These are phyloP conservation scores for Edolisoma coerulescens DNA, from an alignment of 2,113 vertebrate genomes.

Conservation along the genomic window DNA sequence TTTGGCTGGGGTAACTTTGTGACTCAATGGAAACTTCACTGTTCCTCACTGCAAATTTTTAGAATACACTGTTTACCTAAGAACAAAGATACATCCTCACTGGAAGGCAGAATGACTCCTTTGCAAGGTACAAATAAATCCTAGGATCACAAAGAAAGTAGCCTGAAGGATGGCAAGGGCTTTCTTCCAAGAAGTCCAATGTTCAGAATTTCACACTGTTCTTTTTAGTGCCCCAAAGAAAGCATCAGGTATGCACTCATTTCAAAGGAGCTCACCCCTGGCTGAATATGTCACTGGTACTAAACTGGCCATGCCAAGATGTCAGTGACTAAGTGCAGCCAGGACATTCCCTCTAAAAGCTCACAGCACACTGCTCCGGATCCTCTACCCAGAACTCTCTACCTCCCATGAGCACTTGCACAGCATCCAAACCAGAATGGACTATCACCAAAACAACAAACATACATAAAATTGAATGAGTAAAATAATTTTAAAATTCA, in stretches of 20 bases:
- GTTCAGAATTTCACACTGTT: background rate
- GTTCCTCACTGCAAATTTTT: background rate
- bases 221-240: background rate
- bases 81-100: background rate
- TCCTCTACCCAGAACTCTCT: background rate
- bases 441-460: background rate
- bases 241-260: background rate
- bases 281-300: background rate
- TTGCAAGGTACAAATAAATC: background rate
- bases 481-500: background rate
- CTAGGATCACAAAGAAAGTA: background rate
- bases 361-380: background rate
- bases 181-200: background rate
- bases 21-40: background rate
- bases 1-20: background rate
- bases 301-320: background rate
- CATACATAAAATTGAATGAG: background rate
- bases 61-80: background rate
- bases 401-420: fast-evolving
- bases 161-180: background rate
- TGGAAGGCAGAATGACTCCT: background rate
- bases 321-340: background rate
- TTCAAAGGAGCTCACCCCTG: background rate
- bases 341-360: background rate
- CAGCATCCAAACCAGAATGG: fast-evolving